Base-by-base conservation (phyloP, 2,888 invertebrate species). In the Hydropsyche betteni region DNA sequence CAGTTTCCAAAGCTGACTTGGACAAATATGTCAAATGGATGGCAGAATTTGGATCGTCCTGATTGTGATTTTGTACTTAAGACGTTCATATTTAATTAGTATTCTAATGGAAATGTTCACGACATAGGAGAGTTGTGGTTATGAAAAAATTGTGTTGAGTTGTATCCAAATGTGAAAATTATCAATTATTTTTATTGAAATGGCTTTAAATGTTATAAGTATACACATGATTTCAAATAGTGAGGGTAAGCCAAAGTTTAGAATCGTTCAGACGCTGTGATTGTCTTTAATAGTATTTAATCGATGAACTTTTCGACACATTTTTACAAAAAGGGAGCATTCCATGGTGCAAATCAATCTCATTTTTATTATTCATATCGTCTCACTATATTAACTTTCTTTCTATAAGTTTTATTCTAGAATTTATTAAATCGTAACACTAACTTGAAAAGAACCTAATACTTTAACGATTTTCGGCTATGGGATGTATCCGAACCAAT, bases 21-120 rank as follows among this genome's bases (percentile, higher is more conserved):
- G 94, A 96, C 83, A 97, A 96, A 84, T 99, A 99, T 87, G 94
- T 95, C 81, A 92, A 94, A 82, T 99, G 99, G 99, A 98, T 99
- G 96, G 90, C 90, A 58, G 98, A 99, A 85, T 99, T 96, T 83
- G 99, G 99, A 75, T 96, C 97, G 76, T 93, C 93, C 82, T 95
- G 92, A 93, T 92, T 86, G 82, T 81, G 77, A 80, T 74, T 76
- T 68, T 68, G 74, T 76, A 78, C 76, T 77, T 72, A 72, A 33
- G 24, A 24, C 58, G 8, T 58, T 24, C 14, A 58, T 24, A 16
- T 58, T 14, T 16, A 24, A 24, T 58, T 24, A 53, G 53, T 58
- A 24, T 16, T 58, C 58, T 14, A 8, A 24, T 16, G 14, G 53
- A 58, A 58, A 58, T 58, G 8, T 58, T 58, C 8, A 58, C 24